These are phyloP conservation scores for Epinephelus malabaricus DNA, from an alignment of 2,797 vertebrate genomes.

Conservation along the genomic window DNA sequence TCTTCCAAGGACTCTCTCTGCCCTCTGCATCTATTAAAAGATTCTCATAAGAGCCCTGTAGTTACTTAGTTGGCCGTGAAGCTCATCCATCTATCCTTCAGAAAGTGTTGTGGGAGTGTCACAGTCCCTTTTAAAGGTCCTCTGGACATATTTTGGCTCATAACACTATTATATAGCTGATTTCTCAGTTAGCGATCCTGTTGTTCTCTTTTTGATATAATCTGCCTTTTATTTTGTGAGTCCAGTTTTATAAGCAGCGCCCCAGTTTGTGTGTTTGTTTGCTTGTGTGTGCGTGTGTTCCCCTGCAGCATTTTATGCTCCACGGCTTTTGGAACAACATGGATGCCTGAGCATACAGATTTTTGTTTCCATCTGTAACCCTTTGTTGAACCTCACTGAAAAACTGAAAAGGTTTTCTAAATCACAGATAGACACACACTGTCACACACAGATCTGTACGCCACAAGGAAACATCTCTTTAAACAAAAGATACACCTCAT, in stretches of 20 bases:
- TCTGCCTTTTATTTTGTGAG: constrained; percentile 30
- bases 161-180: neutral
- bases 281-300: constrained; percentile 1
- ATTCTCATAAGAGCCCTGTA: constrained; percentile 29
- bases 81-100: neutral
- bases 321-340: constrained; percentile 55
- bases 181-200: neutral
- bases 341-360: constrained; percentile 46
- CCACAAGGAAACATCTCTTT: constrained; percentile 20
- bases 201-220: constrained; percentile 21
- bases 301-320: constrained; percentile 49
- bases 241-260: constrained; percentile 16
- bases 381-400: constrained; percentile 46
- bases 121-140: constrained; percentile 1
- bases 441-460: constrained; percentile 31
- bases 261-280: constrained; percentile 24
- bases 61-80: constrained; percentile 44
- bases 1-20: constrained; percentile 28
- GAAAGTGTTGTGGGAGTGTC: neutral
- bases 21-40: constrained; percentile 42
- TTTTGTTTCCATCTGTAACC: constrained; percentile 45
- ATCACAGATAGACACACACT: constrained; percentile 21
- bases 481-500: neutral
- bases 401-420: constrained; percentile 19
- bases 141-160: neutral